Conservation (phyloP, 2,113 vertebrate genomes). For the Cyphomyrus plagiostoma region DNA sequence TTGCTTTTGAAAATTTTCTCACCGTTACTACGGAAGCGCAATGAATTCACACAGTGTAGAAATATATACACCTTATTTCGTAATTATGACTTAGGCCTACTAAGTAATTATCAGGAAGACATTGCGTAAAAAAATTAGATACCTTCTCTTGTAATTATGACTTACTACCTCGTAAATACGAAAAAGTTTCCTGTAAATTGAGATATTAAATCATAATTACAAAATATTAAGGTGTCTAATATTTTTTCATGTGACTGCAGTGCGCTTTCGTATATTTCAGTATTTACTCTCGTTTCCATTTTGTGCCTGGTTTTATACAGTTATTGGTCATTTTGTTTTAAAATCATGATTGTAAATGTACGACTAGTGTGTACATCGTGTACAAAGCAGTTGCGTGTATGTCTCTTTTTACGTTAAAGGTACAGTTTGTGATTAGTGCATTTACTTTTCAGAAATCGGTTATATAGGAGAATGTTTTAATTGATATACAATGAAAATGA, state of each 20-base stretch:
- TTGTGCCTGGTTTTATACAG: not conserved
- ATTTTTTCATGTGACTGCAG: not conserved
- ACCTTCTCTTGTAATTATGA: not conserved
- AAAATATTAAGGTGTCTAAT: not conserved
- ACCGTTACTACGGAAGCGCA: not conserved
- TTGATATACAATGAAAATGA: not conserved
- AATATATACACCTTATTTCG: not conserved
- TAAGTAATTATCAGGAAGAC: not conserved
- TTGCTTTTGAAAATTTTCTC: not conserved
- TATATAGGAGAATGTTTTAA: not conserved
- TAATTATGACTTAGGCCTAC: not conserved
- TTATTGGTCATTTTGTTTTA: not conserved
- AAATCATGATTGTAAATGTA: not conserved
- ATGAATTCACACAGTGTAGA: not conserved
- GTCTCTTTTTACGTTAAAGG: slow-evolving; percentile 3
- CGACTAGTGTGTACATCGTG: not conserved
- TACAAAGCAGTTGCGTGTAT: not conserved
- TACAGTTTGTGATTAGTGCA: not conserved
- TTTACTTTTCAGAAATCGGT: slow-evolving; percentile 2
- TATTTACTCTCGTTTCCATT: not conserved
- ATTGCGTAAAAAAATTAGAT: not conserved
- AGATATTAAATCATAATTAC: not conserved
- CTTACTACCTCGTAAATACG: not conserved
- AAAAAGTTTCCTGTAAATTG: not conserved
- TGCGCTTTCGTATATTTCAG: not conserved